Conservation (phyloP, 2,888 invertebrate species). For the Trichopoda pennipes region DNA sequence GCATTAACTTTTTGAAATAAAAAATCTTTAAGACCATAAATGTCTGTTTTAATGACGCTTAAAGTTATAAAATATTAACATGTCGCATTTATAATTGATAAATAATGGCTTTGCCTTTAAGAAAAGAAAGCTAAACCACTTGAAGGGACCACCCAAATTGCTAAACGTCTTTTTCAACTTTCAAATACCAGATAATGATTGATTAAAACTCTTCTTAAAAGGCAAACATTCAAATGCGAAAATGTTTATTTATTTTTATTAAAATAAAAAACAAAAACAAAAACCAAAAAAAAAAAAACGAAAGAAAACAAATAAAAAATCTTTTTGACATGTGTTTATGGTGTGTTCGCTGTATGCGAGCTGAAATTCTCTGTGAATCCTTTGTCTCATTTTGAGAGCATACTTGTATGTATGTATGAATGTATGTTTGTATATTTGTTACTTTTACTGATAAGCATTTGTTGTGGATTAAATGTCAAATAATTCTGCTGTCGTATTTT, state of each 20-base stretch:
- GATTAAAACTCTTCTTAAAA: conserved; percentile 57
- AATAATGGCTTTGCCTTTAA: conserved; percentile 16
- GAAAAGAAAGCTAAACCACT: conserved; percentile 39
- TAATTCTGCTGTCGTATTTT: conserved; percentile 29
- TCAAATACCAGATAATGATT: conserved; percentile 53
- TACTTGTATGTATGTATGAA: background rate
- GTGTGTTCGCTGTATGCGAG: conserved; percentile 55
- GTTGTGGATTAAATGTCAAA: conserved; percentile 49
- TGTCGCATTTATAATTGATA: conserved; percentile 36
- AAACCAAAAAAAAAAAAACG: background rate
- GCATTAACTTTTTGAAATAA: too few relatives aligned
- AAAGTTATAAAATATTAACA: background rate
- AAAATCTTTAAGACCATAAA: background rate
- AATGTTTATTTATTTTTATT: conserved; percentile 1
- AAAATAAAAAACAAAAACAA: background rate
- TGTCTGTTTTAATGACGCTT: background rate
- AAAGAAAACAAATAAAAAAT: conserved; percentile 4
- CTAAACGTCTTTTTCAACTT: conserved; percentile 22
- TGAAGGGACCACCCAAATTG: conserved; percentile 52
- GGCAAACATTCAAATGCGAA: conserved; percentile 45
- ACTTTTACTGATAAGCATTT: conserved; percentile 50
- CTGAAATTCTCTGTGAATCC: conserved; percentile 28
- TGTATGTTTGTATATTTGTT: background rate
- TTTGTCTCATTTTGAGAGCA: conserved; percentile 16
- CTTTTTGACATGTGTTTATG: conserved; percentile 57